Base-by-base conservation (phyloP, 92 coral and sea anemone genomes). In the Meandrina meandrites region DNA sequence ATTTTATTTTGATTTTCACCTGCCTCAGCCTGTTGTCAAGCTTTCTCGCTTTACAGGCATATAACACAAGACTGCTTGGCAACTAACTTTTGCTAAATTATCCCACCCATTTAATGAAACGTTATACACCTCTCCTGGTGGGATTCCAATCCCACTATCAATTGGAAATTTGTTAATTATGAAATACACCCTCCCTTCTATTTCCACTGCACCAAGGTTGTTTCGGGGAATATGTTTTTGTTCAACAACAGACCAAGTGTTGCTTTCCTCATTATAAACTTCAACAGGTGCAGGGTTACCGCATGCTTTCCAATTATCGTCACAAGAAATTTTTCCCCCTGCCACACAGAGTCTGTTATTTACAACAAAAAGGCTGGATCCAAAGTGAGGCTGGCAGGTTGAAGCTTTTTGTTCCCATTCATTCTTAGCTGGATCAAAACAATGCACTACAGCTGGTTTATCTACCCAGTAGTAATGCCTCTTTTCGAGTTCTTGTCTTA, bases 31-130 rank as follows among this genome's bases (percentile, higher is more conserved):
- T 40, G 45, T 40, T 40, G 2, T 40, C 45, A 40, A 40, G 45
- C 6, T 40, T 40, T 40, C 45, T 40, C 45, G 2, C 45, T 40
- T 40, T 40, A 40, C 45, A 40, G 45, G 45, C 45, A 40, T 2
- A 40, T 40, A 40, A 40, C 45, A 40, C 45, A 40, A 40, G 45
- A 40, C 45, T 40, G 45, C 45, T 40, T 40, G 3, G 45, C 45
- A 2, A 40, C 45, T 48, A 12, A 76, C 9, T 1, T 37, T 18
- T 16, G 57, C 71, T 54, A 87, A 32, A 18, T 69, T 53, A 37
- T 53, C 78, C 90, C 90, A 87, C 13, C 78, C 77, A 18, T 71
- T 36, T 32, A 87, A 69, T 22, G 80, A 79, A 53, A 87, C 71
- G 30, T 75, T 80, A 77, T 80, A 87, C 45, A 2, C 45, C 45